phyloP scores from a whole-genome alignment of 2,113 vertebrate species.

The Campylomormyrus tamandua region DNA sequence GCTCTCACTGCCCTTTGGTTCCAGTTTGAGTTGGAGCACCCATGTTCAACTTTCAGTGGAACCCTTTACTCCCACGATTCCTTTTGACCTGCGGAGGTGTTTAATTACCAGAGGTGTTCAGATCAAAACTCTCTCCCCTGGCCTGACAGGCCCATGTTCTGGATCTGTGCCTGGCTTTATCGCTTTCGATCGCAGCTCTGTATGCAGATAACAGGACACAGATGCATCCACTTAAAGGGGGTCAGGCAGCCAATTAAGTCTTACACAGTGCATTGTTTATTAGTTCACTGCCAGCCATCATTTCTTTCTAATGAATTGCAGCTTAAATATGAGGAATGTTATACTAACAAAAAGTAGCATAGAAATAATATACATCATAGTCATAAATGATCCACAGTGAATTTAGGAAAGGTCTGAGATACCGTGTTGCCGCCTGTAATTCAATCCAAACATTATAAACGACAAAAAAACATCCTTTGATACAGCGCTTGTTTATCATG shows the following conservation, averaged over 20 bases:
- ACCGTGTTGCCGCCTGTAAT: not conserved
- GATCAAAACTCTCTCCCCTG: constrained; percentile 28
- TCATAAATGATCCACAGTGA: not conserved
- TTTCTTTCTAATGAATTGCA: not conserved
- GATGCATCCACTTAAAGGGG: not conserved
- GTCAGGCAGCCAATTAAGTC: not conserved
- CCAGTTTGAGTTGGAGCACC: not conserved
- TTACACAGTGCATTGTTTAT: not conserved
- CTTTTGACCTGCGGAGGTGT: constrained; percentile 56
- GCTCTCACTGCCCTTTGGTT: not conserved
- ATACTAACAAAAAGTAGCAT: not conserved
- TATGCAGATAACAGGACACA: not conserved
- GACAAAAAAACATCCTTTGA: not conserved
- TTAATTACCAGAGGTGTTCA: constrained; percentile 69
- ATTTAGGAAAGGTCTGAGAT: not conserved
- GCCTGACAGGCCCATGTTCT: not conserved
- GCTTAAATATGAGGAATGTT: not conserved
- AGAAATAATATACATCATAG: constrained; percentile 12
- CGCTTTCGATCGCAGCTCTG: not conserved
- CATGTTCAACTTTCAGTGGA: constrained; percentile 26
- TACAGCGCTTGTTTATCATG: constrained; percentile 17
- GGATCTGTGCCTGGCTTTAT: not conserved
- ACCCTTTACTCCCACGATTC: constrained; percentile 52
- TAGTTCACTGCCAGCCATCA: not conserved
- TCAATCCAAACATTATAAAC: not conserved